Base-by-base conservation (phyloP, 2,888 invertebrate genomes). In the Dynastes hyllus region DNA sequence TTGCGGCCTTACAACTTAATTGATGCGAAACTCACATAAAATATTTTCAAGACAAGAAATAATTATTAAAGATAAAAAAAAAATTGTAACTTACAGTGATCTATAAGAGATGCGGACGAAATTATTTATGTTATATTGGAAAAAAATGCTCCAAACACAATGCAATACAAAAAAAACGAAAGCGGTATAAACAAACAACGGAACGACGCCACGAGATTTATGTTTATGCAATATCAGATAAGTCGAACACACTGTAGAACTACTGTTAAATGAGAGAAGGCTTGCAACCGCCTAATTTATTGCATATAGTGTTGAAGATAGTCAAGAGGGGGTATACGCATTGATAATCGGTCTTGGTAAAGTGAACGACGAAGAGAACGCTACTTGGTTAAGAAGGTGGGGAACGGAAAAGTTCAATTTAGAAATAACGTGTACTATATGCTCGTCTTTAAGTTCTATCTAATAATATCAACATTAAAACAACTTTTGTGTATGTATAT, bases 331-430 rank as follows among this genome's bases (percentile, higher is more conserved):
- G 78, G 32, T 37, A 73, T 32, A 71, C 55, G 53, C 55, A 78
- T 73, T 78, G 71, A 66, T 71, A 70, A 77, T 37, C 6, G 69
- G 67, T 77, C 69, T 53, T 58, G 11, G 55, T 65, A 73, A 78
- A 53, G 78, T 66, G 66, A 50, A 50, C n/a, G 71, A 73, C 16
- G 73, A 78, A 51, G 78, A 78, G 70, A 32, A 32, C 40, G 63
- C 61, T 45, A 63, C 13, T 27, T 9, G 61, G 61, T 27, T 61
- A 50, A 75, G 61, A 61, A 61, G 37, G 73, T 75, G 73, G 73
- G 73, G 73, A 75, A 75, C 73, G 73, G 73, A 75, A 75, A 75
- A 75, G 45, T 75, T 75, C 73, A 75, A 75, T 75, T 75, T 75
- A 75, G 61, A 45, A 61, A 11, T 22, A 40, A 16, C 16, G 55